Evolutionary conservation across 2,888 invertebrate species (phyloP), one percentile per base, ranked within the genome.

Genomic region (Leptopterna dolabrata): DNA sequence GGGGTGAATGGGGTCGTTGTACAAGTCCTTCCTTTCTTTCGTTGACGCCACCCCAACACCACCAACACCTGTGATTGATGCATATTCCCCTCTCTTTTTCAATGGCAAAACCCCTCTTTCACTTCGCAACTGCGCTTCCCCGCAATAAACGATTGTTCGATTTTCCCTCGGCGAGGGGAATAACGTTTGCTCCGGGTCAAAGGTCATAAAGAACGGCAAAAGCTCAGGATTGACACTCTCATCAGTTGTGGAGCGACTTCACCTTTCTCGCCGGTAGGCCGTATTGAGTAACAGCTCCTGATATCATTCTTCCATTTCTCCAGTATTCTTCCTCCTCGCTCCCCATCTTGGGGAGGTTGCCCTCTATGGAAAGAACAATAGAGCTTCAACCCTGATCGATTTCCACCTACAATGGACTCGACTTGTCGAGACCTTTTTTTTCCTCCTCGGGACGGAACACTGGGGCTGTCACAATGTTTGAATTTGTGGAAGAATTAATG

Each of bases 231-330:
- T 63, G 63, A 63, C 63, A 63, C 63, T 63, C 63, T 63, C 63
- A 63, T 63, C 63, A 63, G 63, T 63, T 24, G 63, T 63, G 19
- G 63, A 24, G 24, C 63, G 36, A 63, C 63, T 11, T 27, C 24
- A 6, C 63, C 63, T 27, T 63, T 63, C 13, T 19, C 19, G n/a
- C 27, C 63, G 11, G 24, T 24, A 24, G 24, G 13, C 24, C 63
- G 63, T 63, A 63, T 63, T 63, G 63, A 63, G 63, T 19, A 63
- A 63, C 63, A 24, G 63, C 63, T 6, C 7, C 63, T 4, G 63
- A 63, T 63, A 63, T 63, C 63, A 27, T 55, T 63, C 63, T 27
- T 63, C 63, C 63, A 63, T 63, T 63, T 63, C 63, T 63, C 63
- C 24, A 63, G 24, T 7, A 63, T 19, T 63, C 63, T 63, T 63